These are phyloP conservation scores for Ophiothrix spiculata DNA, from an alignment of 35 echinoderm and acorn worm species.

Conservation along the genomic window DNA sequence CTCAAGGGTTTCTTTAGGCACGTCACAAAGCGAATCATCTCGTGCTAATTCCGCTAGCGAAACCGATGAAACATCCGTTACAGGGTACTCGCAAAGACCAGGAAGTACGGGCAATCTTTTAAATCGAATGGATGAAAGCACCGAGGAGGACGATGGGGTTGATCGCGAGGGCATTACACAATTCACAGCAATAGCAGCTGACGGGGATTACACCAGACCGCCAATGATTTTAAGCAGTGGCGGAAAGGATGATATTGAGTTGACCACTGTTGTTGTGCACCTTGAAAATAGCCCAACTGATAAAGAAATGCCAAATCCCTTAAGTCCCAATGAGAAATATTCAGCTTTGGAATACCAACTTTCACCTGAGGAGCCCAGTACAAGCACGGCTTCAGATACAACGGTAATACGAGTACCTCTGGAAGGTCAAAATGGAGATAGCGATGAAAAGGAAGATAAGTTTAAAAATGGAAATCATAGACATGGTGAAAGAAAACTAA, in stretches of 20 bases:
- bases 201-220: conserved; percentile 12
- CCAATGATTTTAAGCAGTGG: background rate
- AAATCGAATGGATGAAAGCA: conserved; percentile 19
- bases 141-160: background rate
- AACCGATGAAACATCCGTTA: conserved; percentile 19
- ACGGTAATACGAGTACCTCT: background rate
- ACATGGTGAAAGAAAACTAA: background rate
- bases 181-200: conserved; percentile 20
- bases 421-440: conserved; percentile 1
- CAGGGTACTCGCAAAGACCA: background rate
- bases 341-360: conserved; percentile 11
- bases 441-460: conserved; percentile 33
- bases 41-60: conserved; percentile 32
- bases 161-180: conserved; percentile 37
- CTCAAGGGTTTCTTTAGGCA: conserved; percentile 63
- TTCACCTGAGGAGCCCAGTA: background rate
- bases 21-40: conserved; percentile 57
- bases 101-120: conserved; percentile 12
- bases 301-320: conserved; percentile 9
- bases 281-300: conserved; percentile 16
- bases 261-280: conserved; percentile 14
- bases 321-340: background rate
- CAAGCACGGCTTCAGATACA: background rate
- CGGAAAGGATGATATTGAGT: conserved; percentile 18
- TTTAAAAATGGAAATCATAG: conserved; percentile 16